A percentile compares a stretch with the other conserved stretches of the same genome.
Conservation (phyloP, 2,797 vertebrate genomes). For the Hydrolagus colliei region DNA sequence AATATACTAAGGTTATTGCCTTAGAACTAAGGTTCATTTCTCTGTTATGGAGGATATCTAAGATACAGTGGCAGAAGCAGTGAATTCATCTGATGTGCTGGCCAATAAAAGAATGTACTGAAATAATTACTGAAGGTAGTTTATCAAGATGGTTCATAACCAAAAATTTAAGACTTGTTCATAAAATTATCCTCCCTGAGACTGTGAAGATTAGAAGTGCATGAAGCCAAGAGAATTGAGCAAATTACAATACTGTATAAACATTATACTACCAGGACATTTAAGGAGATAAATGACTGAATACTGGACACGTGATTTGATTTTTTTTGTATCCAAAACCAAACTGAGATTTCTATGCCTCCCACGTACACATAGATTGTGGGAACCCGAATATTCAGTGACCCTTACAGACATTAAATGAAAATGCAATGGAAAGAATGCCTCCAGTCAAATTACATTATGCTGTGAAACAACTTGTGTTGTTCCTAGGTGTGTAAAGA, state of each 20-base stretch:
- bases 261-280: conserved; percentile 16
- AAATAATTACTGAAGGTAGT: not conserved
- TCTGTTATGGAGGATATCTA: no score
- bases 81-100: no score
- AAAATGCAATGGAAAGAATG: not conserved
- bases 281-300: not conserved
- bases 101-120: no score
- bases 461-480: conserved; percentile 2
- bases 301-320: not conserved
- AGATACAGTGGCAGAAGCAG: no score
- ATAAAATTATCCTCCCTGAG: not conserved
- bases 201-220: not conserved
- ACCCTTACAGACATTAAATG: not conserved
- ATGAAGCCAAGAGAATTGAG: not conserved
- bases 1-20: no score
- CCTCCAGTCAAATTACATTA: conserved; percentile 16
- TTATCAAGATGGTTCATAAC: not conserved
- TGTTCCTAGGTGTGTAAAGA: not conserved
- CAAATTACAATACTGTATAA: not conserved
- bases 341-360: no score
- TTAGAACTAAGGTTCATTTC: no score
- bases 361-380: not conserved
- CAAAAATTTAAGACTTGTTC: not conserved
- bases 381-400: not conserved
- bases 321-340: not conserved